A percentile compares a stretch with the other conserved stretches of the same genome.
Conservation (phyloP, 1,140 invertebrate species). For the Eciton burchellii region DNA sequence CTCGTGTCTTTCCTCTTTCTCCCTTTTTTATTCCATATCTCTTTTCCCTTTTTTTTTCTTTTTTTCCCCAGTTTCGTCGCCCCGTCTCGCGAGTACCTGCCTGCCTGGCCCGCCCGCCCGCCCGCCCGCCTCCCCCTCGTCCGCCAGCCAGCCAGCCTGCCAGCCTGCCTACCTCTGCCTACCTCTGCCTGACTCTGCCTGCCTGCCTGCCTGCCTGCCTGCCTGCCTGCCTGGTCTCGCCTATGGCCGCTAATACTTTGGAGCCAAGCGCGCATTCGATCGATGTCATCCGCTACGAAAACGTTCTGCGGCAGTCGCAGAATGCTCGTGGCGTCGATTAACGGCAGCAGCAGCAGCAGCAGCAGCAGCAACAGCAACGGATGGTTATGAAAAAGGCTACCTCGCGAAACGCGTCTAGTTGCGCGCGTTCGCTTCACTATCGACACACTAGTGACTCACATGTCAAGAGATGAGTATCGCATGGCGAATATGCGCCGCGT, state of each 20-base stretch:
- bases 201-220: neutral
- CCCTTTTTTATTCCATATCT: neutral
- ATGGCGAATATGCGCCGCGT: neutral
- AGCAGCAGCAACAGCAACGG: neutral
- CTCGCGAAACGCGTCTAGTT: neutral
- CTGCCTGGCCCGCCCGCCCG: conserved; percentile 1
- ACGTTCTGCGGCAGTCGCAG: conserved; percentile 48
- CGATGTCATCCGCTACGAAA: conserved; percentile 55
- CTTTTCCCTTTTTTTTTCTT: neutral
- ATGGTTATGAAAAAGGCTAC: conserved; percentile 41
- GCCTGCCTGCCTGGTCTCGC: conserved; percentile 12
- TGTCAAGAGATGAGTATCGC: neutral
- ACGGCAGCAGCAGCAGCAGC: conserved; percentile 16
- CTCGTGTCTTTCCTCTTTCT: conserved; percentile 24
- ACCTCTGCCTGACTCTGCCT: neutral
- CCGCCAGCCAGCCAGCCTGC: too few relatives aligned
- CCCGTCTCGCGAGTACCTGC: conserved; percentile 20
- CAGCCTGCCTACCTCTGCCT: neutral
- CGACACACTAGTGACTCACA: neutral
- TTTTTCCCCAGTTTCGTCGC: conserved; percentile 50
- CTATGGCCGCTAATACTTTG: conserved; percentile 37
- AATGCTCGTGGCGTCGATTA: conserved; percentile 52
- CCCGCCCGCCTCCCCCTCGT: too few relatives aligned
- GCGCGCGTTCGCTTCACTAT: conserved; percentile 12
- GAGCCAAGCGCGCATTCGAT: conserved; percentile 41